A percentile compares a stretch with the other conserved stretches of the same genome.
Conservation (phyloP, 2,797 vertebrate species). For the Australoheros facetus region DNA sequence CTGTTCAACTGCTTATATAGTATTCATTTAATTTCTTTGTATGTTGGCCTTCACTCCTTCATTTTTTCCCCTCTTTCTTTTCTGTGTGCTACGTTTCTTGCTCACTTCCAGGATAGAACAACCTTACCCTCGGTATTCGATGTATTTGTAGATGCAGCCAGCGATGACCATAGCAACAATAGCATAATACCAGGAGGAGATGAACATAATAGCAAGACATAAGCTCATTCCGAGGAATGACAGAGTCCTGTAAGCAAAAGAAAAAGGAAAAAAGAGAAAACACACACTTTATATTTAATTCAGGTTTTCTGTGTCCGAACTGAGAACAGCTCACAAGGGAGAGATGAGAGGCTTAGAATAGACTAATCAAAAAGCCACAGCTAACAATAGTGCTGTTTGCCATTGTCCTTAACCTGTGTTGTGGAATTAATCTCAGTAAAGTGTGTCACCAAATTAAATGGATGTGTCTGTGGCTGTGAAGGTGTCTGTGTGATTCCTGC, state of each 20-base stretch:
- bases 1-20: background rate
- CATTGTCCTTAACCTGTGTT: slow-evolving; percentile 15
- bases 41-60: background rate
- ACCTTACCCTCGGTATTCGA: slow-evolving; percentile 95
- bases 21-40: too few species aligned
- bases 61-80: background rate
- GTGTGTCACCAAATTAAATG: background rate
- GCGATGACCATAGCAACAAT: slow-evolving; percentile 93
- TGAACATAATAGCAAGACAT: slow-evolving; percentile 97
- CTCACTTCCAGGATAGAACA: background rate
- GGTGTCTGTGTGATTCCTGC: background rate
- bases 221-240: slow-evolving; percentile 98
- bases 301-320: background rate
- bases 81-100: background rate
- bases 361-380: slow-evolving; percentile 16
- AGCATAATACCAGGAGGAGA: slow-evolving; percentile 97
- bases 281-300: background rate
- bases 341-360: slow-evolving; percentile 18
- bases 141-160: slow-evolving; percentile 97
- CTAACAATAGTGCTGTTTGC: slow-evolving; percentile 14
- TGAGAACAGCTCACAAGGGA: slow-evolving; percentile 9
- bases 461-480: background rate
- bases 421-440: slow-evolving; percentile 35
- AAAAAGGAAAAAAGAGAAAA: background rate
- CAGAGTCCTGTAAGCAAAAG: slow-evolving; percentile 82